These are phyloP conservation scores for Lytechinus pictus DNA, from an alignment of 35 echinoderm and acorn worm species.

Conservation along the genomic window DNA sequence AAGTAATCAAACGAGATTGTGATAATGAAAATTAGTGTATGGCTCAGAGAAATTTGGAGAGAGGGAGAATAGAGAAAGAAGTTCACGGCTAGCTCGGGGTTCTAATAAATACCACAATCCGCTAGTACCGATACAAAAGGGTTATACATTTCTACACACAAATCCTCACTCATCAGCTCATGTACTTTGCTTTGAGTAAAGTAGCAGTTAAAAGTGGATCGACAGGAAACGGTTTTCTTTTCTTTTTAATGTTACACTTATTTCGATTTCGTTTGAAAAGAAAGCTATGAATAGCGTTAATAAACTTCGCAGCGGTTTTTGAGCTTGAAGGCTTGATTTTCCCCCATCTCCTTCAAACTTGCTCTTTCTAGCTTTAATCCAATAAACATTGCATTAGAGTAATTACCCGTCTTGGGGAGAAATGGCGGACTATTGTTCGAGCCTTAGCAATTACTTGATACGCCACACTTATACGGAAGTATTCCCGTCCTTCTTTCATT, in stretches of 20 bases:
- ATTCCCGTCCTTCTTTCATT: not conserved
- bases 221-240: not conserved
- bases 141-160: conserved; percentile 1
- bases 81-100: not conserved
- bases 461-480: not conserved
- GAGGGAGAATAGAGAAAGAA: conserved; percentile 3
- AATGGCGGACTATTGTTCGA: conserved; percentile 27
- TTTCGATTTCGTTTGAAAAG: not conserved
- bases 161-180: not conserved
- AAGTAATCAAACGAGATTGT: conserved; percentile 37
- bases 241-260: not conserved
- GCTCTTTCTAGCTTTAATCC: conserved; percentile 28
- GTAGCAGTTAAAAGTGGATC: not conserved
- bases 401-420: conserved; percentile 38
- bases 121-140: not conserved
- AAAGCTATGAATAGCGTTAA: conserved; percentile 37
- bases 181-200: not conserved
- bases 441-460: conserved; percentile 42
- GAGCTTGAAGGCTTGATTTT: conserved; percentile 14
- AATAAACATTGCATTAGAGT: conserved; percentile 45
- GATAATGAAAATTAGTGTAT: conserved; percentile 40
- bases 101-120: not conserved
- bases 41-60: not conserved
- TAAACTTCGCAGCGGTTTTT: conserved; percentile 17
- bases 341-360: not conserved